These are phyloP conservation scores for Microtus agrestis DNA, from an alignment of 2,797 vertebrate genomes.

Conservation along the genomic window DNA sequence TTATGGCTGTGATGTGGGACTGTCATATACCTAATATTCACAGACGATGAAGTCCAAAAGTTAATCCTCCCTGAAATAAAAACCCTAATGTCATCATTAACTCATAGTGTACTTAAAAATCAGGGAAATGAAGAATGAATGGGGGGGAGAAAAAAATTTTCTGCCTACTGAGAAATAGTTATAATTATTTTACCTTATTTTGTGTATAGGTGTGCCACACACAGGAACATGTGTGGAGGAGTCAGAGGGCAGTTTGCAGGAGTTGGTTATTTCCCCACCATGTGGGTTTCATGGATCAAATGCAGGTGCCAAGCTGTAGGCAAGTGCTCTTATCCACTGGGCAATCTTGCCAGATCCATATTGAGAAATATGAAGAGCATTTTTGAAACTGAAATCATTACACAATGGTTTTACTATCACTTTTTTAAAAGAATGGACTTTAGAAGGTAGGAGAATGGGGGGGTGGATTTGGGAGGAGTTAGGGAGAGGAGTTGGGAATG, in stretches of 20 bases:
- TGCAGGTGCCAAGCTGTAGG: background rate
- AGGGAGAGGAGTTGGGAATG: background rate
- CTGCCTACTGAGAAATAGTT: background rate
- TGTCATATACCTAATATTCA: background rate
- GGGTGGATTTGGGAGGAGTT: background rate
- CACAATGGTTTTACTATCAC: background rate
- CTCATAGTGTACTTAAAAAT: constrained; percentile 4
- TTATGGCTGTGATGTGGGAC: background rate
- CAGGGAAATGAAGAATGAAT: background rate
- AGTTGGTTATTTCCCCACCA: background rate
- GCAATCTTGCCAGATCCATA: background rate
- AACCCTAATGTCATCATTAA: background rate
- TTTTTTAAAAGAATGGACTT: background rate
- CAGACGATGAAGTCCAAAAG: background rate
- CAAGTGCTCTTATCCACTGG: background rate
- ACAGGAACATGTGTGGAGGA: background rate
- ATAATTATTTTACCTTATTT: background rate
- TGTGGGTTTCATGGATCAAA: background rate
- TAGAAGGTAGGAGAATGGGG: no score
- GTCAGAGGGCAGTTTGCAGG: background rate
- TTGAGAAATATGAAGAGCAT: background rate
- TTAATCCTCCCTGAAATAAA: background rate
- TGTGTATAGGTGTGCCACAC: background rate
- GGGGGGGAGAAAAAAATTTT: background rate
- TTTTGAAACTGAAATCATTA: constrained; percentile 16